These are phyloP conservation scores for Pao palembangensis DNA, from an alignment of 2,113 vertebrate genomes.

Conservation along the genomic window DNA sequence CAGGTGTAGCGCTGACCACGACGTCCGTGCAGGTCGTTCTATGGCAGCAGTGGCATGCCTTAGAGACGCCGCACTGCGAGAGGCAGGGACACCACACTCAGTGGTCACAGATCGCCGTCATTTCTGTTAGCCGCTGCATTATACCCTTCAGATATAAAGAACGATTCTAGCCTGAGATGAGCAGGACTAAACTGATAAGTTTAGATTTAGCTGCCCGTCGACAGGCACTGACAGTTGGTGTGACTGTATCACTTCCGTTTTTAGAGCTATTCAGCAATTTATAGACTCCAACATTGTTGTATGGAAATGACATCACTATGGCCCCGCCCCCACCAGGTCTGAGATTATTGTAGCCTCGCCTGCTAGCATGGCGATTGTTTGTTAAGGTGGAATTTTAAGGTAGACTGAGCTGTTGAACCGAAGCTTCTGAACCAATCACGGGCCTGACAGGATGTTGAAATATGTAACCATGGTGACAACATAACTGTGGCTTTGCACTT, in stretches of 20 bases:
- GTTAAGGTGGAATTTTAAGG: not conserved
- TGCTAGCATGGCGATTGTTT: not conserved
- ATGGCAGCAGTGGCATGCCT: not conserved
- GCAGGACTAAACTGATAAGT: no score
- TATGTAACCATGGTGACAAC: not conserved
- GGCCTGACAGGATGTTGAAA: not conserved
- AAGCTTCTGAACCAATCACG: not conserved
- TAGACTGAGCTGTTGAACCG: not conserved
- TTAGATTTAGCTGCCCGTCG: not conserved
- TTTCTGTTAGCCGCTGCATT: not conserved
- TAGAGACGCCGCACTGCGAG: not conserved
- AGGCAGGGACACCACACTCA: not conserved
- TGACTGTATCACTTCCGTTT: no score
- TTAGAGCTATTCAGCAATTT: not conserved
- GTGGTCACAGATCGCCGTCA: not conserved
- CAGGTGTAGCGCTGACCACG: conserved; percentile 20
- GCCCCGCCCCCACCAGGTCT: not conserved
- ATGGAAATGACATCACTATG: not conserved
- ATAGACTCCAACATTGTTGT: not conserved
- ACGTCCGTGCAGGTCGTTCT: not conserved
- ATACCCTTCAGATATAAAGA: no score
- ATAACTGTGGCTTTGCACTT: conserved; percentile 42
- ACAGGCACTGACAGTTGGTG: not conserved
- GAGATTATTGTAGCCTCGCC: not conserved
- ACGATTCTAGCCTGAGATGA: no score